Base-by-base conservation (phyloP, 1,140 invertebrate genomes). In the Zaprionus camerounensis region DNA sequence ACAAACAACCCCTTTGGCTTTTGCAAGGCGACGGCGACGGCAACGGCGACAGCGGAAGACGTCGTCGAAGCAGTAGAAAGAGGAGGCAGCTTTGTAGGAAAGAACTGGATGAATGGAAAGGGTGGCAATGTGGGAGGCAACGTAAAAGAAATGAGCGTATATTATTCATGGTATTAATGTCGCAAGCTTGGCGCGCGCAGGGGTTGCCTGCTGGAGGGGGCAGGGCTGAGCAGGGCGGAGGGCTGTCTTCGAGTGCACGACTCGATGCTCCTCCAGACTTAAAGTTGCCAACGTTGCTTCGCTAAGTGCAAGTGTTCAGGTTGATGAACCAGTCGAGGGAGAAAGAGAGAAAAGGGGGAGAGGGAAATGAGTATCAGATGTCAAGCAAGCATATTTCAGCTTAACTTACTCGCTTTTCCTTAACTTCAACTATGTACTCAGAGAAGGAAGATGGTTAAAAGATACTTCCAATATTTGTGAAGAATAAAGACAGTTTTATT, bases 151-250 rank as follows among this genome's bases (percentile, higher is more conserved):
- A 90, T 90, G 78, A 90, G 81, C 78, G 85, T 85, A 82, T 88
- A 88, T 88, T 88, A 88, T 90, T 88, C 81, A 88, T 90, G 81
- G 85, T 81, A 88, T 88, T 88, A 88, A 90, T 84, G 81, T 90
- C 78, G 81, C 59, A 62, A 64, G 62, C 72, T 63, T 65, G 53
- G 20, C 55, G 55, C 28, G 56, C 41, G 44, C 36, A 58, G 36
- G 2, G 51, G 22, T 26, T 20, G 31, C 15, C 49, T 26, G 36
- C 22, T 36, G 68, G 26, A 34, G 36, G 13, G 28, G 28, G 36
- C 5, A 2, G 55, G 26, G 51, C 13, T 38, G 11, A 9, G 22
- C 20, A 24, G 34, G 49, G 41, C 41, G 41, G 2, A 31, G n/a
- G n/a, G n/a, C 41, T 44, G 41, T 6, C 22, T 31, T 36, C 11